These are phyloP conservation scores for Xiphias gladius DNA, from an alignment of 2,113 vertebrate genomes.

Conservation along the genomic window DNA sequence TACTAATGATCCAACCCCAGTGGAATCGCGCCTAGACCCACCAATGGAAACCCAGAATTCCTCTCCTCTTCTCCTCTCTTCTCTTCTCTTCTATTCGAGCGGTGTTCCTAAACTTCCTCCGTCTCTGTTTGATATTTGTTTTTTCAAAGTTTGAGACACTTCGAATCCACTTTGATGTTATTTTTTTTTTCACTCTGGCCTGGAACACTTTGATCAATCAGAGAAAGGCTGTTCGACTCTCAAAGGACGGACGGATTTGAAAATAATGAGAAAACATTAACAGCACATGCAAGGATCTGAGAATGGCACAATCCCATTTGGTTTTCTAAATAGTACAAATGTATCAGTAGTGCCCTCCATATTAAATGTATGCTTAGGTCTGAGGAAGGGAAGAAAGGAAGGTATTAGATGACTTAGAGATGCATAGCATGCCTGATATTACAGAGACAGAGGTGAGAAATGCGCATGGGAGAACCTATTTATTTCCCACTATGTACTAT, in stretches of 20 bases:
- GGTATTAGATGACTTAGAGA: slow-evolving; percentile 37
- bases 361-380: slow-evolving; percentile 41
- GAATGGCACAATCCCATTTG: slow-evolving; percentile 43
- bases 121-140: slow-evolving; percentile 59
- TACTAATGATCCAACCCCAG: slow-evolving; percentile 72
- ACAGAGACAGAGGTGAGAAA: slow-evolving; percentile 64
- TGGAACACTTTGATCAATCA: slow-evolving; percentile 72
- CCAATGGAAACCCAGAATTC: not conserved
- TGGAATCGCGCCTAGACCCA: slow-evolving; percentile 45
- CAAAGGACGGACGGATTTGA: slow-evolving; percentile 40
- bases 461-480: slow-evolving; percentile 62
- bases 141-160: slow-evolving; percentile 66
- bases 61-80: not conserved
- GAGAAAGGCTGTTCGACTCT: slow-evolving; percentile 55
- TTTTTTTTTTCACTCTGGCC: slow-evolving; percentile 24
- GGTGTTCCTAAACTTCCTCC: slow-evolving; percentile 45
- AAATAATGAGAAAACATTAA: slow-evolving; percentile 64
- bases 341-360: slow-evolving; percentile 19
- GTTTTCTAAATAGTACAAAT: slow-evolving; percentile 64
- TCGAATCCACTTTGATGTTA: slow-evolving; percentile 65
- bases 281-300: slow-evolving; percentile 40
- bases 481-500: slow-evolving; percentile 68
- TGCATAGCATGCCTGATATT: slow-evolving; percentile 62
- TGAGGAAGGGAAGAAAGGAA: not conserved
- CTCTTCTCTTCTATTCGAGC: not conserved